These are phyloP conservation scores for Sinotaia quadrata DNA, from an alignment of 2,888 invertebrate species.

Conservation along the genomic window DNA sequence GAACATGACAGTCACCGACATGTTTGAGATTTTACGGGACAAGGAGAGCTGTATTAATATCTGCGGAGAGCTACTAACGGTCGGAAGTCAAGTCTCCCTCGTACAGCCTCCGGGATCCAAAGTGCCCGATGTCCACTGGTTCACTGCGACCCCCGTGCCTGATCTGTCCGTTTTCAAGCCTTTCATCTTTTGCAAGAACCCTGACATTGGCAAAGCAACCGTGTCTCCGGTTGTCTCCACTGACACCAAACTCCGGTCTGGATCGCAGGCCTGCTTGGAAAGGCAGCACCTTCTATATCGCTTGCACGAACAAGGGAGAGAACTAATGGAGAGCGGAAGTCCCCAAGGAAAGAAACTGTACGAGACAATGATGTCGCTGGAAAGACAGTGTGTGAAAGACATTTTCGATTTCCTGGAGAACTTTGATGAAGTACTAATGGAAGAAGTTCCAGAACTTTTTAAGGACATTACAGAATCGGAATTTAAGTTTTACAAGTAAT, in stretches of 20 bases:
- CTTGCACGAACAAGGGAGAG: constrained; percentile 76
- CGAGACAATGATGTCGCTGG: constrained; percentile 72
- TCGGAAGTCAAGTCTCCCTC: constrained; percentile 76
- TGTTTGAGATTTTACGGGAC: constrained; percentile 82
- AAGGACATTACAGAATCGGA: constrained; percentile 72
- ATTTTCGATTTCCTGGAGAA: constrained; percentile 66
- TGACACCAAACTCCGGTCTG: constrained; percentile 68
- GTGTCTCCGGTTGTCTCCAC: constrained; percentile 74
- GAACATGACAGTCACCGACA: constrained; percentile 78
- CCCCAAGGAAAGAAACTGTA: constrained; percentile 58
- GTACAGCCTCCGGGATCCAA: constrained; percentile 75
- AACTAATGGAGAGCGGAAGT: constrained; percentile 44
- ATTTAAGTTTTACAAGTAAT: constrained; percentile 73
- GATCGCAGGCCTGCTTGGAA: constrained; percentile 70
- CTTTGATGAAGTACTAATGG: constrained; percentile 62
- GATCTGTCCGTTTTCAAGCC: constrained; percentile 85
- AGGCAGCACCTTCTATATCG: constrained; percentile 78
- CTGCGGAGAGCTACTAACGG: constrained; percentile 74
- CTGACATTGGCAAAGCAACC: constrained; percentile 79
- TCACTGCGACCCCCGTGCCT: constrained; percentile 87
- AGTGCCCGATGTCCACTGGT: constrained; percentile 80
- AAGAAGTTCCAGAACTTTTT: constrained; percentile 70
- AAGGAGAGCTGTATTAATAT: constrained; percentile 78
- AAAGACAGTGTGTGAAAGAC: constrained; percentile 70
- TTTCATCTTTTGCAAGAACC: constrained; percentile 79